phyloP scores from a whole-genome alignment of 2,888 invertebrate species.

The Chouioia cunea region DNA sequence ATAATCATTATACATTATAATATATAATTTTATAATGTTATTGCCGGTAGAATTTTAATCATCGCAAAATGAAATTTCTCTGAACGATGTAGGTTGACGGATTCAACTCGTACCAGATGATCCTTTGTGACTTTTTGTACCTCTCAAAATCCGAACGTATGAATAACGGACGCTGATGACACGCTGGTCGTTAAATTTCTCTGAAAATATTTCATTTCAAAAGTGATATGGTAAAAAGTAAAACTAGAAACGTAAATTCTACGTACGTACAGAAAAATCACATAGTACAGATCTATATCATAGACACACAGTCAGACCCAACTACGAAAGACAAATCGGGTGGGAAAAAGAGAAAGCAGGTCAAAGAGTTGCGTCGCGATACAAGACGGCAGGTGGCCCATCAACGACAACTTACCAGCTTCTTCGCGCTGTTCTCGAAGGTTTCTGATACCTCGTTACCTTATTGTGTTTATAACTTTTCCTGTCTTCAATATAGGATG shows the following conservation, averaged over 20 bases:
- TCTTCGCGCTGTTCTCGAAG: slow-evolving; percentile 43
- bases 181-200: too few relatives aligned
- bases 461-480: slow-evolving; percentile 29
- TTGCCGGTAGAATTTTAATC: too few relatives aligned
- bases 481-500: neutral
- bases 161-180: too few relatives aligned
- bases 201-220: too few relatives aligned
- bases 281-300: slow-evolving; percentile 33
- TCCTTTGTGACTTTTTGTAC: neutral
- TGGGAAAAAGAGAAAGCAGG: slow-evolving; percentile 68
- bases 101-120: too few relatives aligned
- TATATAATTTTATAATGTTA: too few relatives aligned
- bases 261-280: slow-evolving; percentile 60
- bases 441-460: slow-evolving; percentile 4
- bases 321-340: slow-evolving; percentile 61
- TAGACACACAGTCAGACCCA: slow-evolving; percentile 41
- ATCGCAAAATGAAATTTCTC: too few relatives aligned
- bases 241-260: slow-evolving; percentile 53
- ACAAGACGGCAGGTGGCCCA: slow-evolving; percentile 48
- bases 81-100: too few relatives aligned
- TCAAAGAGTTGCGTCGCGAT: slow-evolving; percentile 63
- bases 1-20: too few relatives aligned
- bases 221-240: too few relatives aligned
- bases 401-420: slow-evolving; percentile 39
- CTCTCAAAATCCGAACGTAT: too few relatives aligned